Evolutionary conservation across 2,888 invertebrate genomes (phyloP), one percentile per base, ranked within the genome.

Genomic region (Dryocosmus kuriphilus): DNA sequence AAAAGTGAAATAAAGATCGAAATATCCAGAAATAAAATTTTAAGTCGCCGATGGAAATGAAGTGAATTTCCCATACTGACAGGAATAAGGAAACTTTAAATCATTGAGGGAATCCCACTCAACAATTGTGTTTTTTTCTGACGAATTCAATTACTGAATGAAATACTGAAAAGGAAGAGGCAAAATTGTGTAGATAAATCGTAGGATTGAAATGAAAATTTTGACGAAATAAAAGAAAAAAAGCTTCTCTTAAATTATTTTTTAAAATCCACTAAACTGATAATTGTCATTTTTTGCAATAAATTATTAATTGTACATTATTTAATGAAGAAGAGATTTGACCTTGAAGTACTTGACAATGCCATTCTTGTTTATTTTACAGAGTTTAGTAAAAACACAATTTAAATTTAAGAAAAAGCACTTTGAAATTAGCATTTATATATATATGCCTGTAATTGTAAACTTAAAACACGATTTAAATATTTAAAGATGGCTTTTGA

Each of bases 71-170:
- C 46, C 4, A 65, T 22, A 3, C 38, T 38, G 14, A 38, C 38
- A 19, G 22, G 24, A 46, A 51, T 51, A n/a, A 67, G 67, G 67
- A 67, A 46, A 67, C 38, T 38, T 27, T 46, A 4, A 46, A 24
- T 67, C 27, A 41, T 46, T 67, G 46, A 41, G 41, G 67, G 41
- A 46, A 46, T 46, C 46, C 46, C 67, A 38, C 46, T 27, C 67
- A 46, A 46, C 38, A n/a, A n/a, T 38, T 65, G 22, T 14, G 16
- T 67, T 67, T 67, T 24, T 27, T 41, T 67, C 67, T 67, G 41
- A 67, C 41, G 27, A 46, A 67, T 46, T 41, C 19, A 46, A 41
- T 67, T 67, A 27, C 24, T 46, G 19, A 67, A 41, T 67, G 46
- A 41, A 67, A 41, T 19, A 1, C 67, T 51, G n/a, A n/a, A 51